Evolutionary conservation across 2,888 invertebrate genomes (phyloP), one percentile per base, ranked within the genome.

Genomic region (Criorhina ranunculi): DNA sequence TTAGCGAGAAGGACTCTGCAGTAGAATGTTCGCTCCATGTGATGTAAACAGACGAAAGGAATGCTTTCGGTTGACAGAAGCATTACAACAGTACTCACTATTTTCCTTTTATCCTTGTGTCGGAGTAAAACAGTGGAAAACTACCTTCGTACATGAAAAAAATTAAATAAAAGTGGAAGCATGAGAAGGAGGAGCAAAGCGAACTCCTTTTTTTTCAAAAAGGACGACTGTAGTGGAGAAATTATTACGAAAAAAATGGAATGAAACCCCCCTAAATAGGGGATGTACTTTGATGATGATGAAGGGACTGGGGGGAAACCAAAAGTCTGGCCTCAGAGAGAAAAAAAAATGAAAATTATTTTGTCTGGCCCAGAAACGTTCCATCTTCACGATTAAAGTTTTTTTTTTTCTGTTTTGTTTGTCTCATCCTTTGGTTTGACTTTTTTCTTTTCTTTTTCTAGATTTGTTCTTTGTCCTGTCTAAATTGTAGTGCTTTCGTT

Each of bases 311-410:
- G 80, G 79, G n/a, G 85, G 80, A 85, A 85, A 69, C 85, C 79
- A 79, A 73, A 75, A 46, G 85, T 85, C 85, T 75, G 80, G 77
- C 80, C 79, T 76, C 62, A 40, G 75, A 77, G 57, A 57, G 29
- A 55, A 70, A 69, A 67, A 62, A 77, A 78, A 81, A 72, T 44
- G 44, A 66, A 86, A 86, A 80, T 76, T 51, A 86, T 75, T 80
- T 86, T 67, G 86, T 86, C 86, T 86, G 86, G 81, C 86, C 86
- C 86, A 86, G 86, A 86, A 86, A 86, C 86, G 76, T 86, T 86
- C 86, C 86, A 86, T 86, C 86, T 86, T 76, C 72, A 86, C 86
- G 81, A 86, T 86, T 86, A 86, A 86, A 81, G 80, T 72, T 42
- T 49, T 62, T 53, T 51, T 15, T 35, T 62, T 29, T 62, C n/a